Evolutionary conservation across 2,113 vertebrate genomes (phyloP), one percentile per base, ranked within the genome.

Genomic region (Cavia porcellus): DNA sequence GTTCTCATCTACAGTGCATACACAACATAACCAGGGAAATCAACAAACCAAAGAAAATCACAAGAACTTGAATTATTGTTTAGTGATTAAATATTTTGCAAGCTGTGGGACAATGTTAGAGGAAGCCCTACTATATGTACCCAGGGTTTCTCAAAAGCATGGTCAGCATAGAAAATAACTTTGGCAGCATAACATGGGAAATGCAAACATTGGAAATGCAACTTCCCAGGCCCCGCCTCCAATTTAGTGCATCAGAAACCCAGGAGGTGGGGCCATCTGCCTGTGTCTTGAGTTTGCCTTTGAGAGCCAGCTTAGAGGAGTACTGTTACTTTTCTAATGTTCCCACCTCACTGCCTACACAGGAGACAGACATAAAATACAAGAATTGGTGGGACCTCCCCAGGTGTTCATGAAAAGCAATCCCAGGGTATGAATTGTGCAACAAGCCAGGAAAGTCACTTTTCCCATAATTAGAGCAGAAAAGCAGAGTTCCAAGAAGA

Each of bases 51-150:
- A 66, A 66, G 45, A 68, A 92, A 96, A 72, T 72, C n/a, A 70
- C 35, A 47, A 88, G 38, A 81, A 32, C 52, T 52, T 35, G 11
- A 38, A 35, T 86, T 42, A 61, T 42, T 77, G 45, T 79, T 77
- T 83, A 82, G 10, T 57, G 13, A 30, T 83, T 92, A 91, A 88
- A 85, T 81, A 81, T 24, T 95, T 68, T 91, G 64, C 12, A 93
- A 38, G 24, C 77, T 85, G 75, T 38, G 17, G 6, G 47, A 30
- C 25, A 79, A 14, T 38, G 20, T n/a, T 59, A 19, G 32, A 72
- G 91, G 59, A 70, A 79, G 8, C 10, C 3, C 42, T 86, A 22
- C 4, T 50, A 20, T 38, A 70, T 66, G 35, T 30, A 74, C 30
- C n/a, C 68, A 92, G 20, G 19, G 38, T 15, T 50, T 81, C 72